phyloP scores from a whole-genome alignment of 2,797 vertebrate genomes.

The Poliocrania exsul region DNA sequence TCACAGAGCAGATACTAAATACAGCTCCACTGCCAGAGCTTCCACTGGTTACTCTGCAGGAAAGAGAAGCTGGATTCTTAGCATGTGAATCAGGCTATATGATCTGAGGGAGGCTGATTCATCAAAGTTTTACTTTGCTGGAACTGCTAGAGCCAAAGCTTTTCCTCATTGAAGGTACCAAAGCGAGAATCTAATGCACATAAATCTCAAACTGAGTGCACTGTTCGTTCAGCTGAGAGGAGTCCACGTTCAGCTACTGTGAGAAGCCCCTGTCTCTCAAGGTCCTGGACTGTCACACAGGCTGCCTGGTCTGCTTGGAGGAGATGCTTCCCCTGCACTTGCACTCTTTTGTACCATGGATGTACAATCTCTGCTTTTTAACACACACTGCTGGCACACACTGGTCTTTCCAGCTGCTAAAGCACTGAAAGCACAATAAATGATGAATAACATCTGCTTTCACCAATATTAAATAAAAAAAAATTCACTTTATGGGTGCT shows the following conservation, averaged over 20 bases:
- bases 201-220: not conserved
- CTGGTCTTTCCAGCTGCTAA: not conserved
- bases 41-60: not conserved
- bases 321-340: not conserved
- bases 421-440: not conserved
- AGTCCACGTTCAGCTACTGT: not conserved
- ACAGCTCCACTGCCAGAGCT: not conserved
- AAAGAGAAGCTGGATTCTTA: conserved; percentile 42
- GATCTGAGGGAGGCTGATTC: conserved; percentile 31
- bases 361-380: not conserved
- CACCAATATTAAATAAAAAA: not conserved
- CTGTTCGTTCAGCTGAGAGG: not conserved
- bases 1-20: not conserved
- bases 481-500: not conserved
- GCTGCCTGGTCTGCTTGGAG: not conserved
- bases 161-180: not conserved
- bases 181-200: not conserved
- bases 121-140: not conserved
- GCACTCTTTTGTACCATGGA: not conserved
- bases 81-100: not conserved
- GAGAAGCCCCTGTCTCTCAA: not conserved
- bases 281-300: not conserved
- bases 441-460: not conserved
- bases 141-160: not conserved
- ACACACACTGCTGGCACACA: not conserved